phyloP scores from a whole-genome alignment of 2,888 invertebrate species.

The Pedicia rivosa region DNA sequence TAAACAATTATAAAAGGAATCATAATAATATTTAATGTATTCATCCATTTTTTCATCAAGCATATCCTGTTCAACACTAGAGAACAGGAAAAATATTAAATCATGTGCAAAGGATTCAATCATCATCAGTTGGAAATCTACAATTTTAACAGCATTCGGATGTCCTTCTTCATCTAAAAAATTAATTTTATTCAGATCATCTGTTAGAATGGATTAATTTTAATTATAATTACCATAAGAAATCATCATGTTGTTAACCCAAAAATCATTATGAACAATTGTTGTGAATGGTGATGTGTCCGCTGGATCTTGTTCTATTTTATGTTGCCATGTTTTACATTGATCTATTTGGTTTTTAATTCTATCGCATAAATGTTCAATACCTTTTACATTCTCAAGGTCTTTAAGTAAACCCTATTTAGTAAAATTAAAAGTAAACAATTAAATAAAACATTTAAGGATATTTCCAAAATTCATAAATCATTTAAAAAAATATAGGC shows the following conservation, averaged over 20 bases:
- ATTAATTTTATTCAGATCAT: neutral
- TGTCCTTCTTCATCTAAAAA: conserved; percentile 20
- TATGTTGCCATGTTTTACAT: conserved; percentile 16
- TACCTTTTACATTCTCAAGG: conserved; percentile 6
- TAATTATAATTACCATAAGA: conserved; percentile 24
- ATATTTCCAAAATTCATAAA: neutral
- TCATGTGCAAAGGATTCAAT: conserved; percentile 36
- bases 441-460: neutral
- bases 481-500: too few relatives aligned
- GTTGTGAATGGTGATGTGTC: conserved; percentile 35
- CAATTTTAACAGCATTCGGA: conserved; percentile 36
- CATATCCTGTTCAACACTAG: conserved; percentile 32
- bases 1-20: conserved; percentile 31
- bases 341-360: conserved; percentile 14
- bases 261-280: conserved; percentile 39
- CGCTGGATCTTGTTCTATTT: conserved; percentile 18
- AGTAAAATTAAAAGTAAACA: neutral
- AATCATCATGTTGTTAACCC: conserved; percentile 45
- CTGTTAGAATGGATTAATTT: neutral
- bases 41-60: conserved; percentile 32
- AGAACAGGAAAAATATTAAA: conserved; percentile 37
- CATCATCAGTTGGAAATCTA: conserved; percentile 40
- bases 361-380: conserved; percentile 12
- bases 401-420: neutral
- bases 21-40: conserved; percentile 36